Evolutionary conservation across 2,113 vertebrate genomes (phyloP), one percentile per base, ranked within the genome.

Genomic region (Prionailurus bengalensis): DNA sequence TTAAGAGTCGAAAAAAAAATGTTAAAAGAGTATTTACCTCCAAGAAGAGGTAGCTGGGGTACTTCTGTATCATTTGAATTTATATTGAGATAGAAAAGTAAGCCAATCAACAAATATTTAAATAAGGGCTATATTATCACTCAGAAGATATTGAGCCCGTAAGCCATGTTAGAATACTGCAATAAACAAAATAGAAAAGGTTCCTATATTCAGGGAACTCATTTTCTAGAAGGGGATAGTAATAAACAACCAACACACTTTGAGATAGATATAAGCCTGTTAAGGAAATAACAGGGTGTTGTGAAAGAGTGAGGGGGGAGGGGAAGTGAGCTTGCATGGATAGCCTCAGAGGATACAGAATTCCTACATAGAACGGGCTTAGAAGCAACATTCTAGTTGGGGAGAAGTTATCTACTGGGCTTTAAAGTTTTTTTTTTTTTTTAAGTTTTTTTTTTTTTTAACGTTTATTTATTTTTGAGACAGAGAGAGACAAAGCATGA

Each of bases 11-110:
- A 11, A 53, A 87, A 14, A 83, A 88, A 42, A 36, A 79, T 8
- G 42, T 65, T 81, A 51, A 53, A 29, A 78, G 53, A 78, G 29
- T 94, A 9, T 92, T 73, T 84, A 81, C 11, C 15, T 91, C 42
- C 45, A 93, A 73, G 21, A 89, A 97, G 16, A 12, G 11, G 33
- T 55, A 93, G 2, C 17, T 71, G 29, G 36, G 42, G 92, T 36
- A 58, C 51, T 91, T 95, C 65, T 70, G 13, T 71, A 74, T 14
- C 31, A 93, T 86, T 86, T 92, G n/a, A 86, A 92, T 95, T 91
- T 89, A 91, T 55, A 92, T 19, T 71, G 33, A 78, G 31, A 73
- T 51, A 51, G 5, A 36, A 71, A 68, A 86, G 21, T 48, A 61
- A 68, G 19, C 31, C 39, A 91, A n/a, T 36, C 61, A 91, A 39